Evolutionary conservation across 1,140 invertebrate genomes (phyloP).

Genomic region (Drosophila pruinosa): DNA sequence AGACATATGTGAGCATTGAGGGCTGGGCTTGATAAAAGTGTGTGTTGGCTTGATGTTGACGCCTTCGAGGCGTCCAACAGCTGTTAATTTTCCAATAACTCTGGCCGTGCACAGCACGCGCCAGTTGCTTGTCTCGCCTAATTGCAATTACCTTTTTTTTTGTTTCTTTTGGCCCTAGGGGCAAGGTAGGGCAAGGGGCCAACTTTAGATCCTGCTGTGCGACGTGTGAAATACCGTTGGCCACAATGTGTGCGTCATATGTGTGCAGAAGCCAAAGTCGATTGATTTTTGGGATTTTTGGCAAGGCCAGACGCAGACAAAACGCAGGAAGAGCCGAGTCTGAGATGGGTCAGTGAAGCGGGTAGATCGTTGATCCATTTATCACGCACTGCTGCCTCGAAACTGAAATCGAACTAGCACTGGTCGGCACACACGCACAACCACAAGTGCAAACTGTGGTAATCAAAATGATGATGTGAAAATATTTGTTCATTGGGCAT

Average conservation of each 20-base stretch:
- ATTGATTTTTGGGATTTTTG: constrained; percentile 30
- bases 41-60: constrained; percentile 3
- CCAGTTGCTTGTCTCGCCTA: constrained; percentile 53
- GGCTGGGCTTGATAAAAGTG: constrained; percentile 3
- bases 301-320: neutral
- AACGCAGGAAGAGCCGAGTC: constrained; percentile 1
- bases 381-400: constrained; percentile 67
- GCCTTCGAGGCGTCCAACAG: constrained; percentile 47
- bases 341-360: constrained; percentile 50
- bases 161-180: neutral
- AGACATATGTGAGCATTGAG: neutral
- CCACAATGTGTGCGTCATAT: constrained; percentile 28
- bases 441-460: constrained; percentile 35
- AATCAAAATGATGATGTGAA: constrained; percentile 77
- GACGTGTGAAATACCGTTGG: constrained; percentile 10
- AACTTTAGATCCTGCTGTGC: constrained; percentile 30
- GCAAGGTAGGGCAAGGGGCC: constrained; percentile 7
- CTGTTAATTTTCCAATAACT: constrained; percentile 45
- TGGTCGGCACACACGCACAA: neutral
- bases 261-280: constrained; percentile 41
- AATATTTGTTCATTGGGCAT: constrained; percentile 73
- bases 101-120: constrained; percentile 56
- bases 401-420: constrained; percentile 56
- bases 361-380: constrained; percentile 74
- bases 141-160: constrained; percentile 19